A percentile compares a stretch with the other conserved stretches of the same genome.
These are phyloP conservation scores for Odobenus rosmarus DNA, from an alignment of 2,113 vertebrate species.

Conservation along the genomic window DNA sequence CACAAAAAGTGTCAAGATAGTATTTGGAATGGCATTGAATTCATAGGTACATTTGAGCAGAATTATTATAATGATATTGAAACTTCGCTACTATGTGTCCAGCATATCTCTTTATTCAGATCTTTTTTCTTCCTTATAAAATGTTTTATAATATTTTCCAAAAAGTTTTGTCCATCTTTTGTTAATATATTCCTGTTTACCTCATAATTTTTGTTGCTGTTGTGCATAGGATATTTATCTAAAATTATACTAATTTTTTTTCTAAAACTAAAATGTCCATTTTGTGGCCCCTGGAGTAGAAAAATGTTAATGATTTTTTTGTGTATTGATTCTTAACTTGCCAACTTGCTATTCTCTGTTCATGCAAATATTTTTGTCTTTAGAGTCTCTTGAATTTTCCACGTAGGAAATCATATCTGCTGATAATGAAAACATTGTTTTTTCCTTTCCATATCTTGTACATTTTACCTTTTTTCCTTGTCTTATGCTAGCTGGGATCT, in stretches of 20 bases:
- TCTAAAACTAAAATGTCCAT: neutral
- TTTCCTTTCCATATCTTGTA: neutral
- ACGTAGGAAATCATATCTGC: neutral
- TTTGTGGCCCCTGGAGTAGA: neutral
- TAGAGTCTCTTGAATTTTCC: neutral
- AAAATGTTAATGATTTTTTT: neutral
- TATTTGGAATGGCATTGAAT: neutral
- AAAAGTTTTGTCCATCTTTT: neutral
- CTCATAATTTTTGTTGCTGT: neutral
- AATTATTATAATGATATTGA: neutral
- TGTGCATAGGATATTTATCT: neutral
- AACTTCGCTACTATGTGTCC: neutral
- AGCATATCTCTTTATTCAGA: neutral
- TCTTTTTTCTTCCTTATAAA: neutral
- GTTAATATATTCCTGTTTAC: neutral
- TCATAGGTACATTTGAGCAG: neutral
- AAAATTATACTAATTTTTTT: neutral
- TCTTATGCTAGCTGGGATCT: neutral
- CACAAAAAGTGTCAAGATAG: neutral
- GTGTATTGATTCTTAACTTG: neutral
- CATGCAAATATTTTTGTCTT: neutral
- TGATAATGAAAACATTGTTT: neutral
- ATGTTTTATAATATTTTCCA: neutral
- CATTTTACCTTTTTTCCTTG: neutral
- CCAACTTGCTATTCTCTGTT: neutral